phyloP scores from a whole-genome alignment of 2,113 vertebrate genomes.

The Odocoileus hemionus region DNA sequence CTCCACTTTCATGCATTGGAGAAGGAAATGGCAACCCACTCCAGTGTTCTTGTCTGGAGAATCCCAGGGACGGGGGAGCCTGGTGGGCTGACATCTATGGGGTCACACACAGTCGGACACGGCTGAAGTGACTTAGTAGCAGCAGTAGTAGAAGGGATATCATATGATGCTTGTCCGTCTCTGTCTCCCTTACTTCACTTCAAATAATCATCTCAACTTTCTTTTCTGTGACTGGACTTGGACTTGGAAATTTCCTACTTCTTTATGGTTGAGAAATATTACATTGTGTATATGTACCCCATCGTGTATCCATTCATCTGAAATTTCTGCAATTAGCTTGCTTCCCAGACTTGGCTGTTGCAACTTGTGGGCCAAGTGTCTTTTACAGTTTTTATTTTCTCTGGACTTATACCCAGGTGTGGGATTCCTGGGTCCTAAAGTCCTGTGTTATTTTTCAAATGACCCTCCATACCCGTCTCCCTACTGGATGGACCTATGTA shows the following conservation, averaged over 20 bases:
- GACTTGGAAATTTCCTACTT: background rate
- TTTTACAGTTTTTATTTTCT: background rate
- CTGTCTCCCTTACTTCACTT: background rate
- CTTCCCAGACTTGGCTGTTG: background rate
- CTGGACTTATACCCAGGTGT: background rate
- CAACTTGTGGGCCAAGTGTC: background rate
- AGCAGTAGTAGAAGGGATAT: background rate
- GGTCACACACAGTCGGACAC: too few relatives aligned
- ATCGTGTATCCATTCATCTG: background rate
- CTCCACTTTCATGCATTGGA: too few relatives aligned
- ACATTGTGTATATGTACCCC: background rate
- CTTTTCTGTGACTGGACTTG: background rate
- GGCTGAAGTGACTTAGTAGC: too few relatives aligned
- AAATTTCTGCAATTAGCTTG: background rate
- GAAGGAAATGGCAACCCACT: too few relatives aligned
- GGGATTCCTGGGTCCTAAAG: background rate
- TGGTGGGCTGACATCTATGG: too few relatives aligned
- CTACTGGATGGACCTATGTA: background rate
- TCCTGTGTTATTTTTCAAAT: background rate
- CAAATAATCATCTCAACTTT: background rate
- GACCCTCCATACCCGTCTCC: background rate
- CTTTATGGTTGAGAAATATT: background rate
- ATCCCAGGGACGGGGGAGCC: too few relatives aligned
- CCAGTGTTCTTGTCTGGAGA: too few relatives aligned
- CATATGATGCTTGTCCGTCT: background rate